Base-by-base conservation (phyloP, 2,888 invertebrate genomes). In the Lutraria lutraria region DNA sequence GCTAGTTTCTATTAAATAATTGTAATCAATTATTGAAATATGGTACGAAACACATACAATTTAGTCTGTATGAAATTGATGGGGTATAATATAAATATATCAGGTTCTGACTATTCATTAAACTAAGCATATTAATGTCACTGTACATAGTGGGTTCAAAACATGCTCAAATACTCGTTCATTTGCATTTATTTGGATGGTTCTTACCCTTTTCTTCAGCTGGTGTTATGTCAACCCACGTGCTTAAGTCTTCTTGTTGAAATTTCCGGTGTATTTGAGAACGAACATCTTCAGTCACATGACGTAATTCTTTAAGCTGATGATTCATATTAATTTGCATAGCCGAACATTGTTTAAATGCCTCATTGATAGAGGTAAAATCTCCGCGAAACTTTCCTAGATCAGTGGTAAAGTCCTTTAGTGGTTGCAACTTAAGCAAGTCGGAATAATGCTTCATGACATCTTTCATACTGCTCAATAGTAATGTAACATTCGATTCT, bases 371-470 rank as follows among this genome's bases (percentile, higher is more conserved):
- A 1, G 94, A 92, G 4, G 84, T 68, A 84, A 93, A 93, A 83
- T 93, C 93, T 31, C 93, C 94, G 63, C 89, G 88, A 76, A 94
- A 94, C 81, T 93, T 92, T 56, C 91, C 93, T n/a, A 93, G 63
- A 86, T 94, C 93, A 6, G 60, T 54, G 6, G 91, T 91, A 79
- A 94, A 93, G 52, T 94, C 93, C 56, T 91, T 89, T 21, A 94
- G 83, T n/a, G 88, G 81, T 83, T 94, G 90, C 25, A 88, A 56
- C 76, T 90, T 91, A 43, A 94, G 79, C 31, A 88, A 63, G 0
- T 91, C 88, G 19, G 87, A 86, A 76, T 94, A 93, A 83, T 93
- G 85, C 56, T 88, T 89, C 89, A 93, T 90, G 12, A 93, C 89
- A 25, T 87, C 85, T 34, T 92, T 92, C 88, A 93, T 93, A 84